Base-by-base conservation (phyloP, 2,113 vertebrate species). In the Oryzias celebensis region DNA sequence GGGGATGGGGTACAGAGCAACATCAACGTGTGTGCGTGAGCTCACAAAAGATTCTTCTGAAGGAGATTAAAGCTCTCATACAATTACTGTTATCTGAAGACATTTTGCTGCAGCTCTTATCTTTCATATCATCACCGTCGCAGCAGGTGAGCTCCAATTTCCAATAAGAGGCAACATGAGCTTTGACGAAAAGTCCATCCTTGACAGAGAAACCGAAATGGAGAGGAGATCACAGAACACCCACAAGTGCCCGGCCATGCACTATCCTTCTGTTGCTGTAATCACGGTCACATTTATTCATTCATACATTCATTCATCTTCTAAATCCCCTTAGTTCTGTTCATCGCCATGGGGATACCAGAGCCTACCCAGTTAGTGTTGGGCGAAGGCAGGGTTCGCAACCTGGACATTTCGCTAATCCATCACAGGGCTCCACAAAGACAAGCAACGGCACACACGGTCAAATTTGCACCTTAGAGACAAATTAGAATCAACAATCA, bases 81-180 rank as follows among this genome's bases (percentile, higher is more conserved):
- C 56, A 62, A 57, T 72, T 68, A 60, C 41, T 62, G 20, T 64
- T 71, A 67, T 77, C 62, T 77, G 20, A 65, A 74, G 60, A 69
- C 52, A 43, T 71, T 70, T 58, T 50, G 74, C 31, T 43, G 52
- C 28, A 45, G 20, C 59, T 58, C 31, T 70, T 63, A 58, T 61
- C 31, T 46, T 69, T 46, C 59, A 7, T 71, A 71, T 67, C 58
- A 20, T 36, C 57, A 18, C 23, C 55, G 61, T 58, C 71, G 56
- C 61, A 57, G 67, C 62, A 55, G 48, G 41, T 62, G 17, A 50
- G 55, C 52, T 41, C 28, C 43, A 23, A 1, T 31, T 54, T 14
- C 22, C 22, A 41, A 54, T 49, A 15, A 52, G 44, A 57, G 1
- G 4, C 26, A 50, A 49, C 41, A 43, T 13, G 28, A 17, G 45